A percentile compares a stretch with the other conserved stretches of the same genome.
Conservation (phyloP, 2,797 vertebrate genomes). For the Kryptolebias ocellatus region DNA sequence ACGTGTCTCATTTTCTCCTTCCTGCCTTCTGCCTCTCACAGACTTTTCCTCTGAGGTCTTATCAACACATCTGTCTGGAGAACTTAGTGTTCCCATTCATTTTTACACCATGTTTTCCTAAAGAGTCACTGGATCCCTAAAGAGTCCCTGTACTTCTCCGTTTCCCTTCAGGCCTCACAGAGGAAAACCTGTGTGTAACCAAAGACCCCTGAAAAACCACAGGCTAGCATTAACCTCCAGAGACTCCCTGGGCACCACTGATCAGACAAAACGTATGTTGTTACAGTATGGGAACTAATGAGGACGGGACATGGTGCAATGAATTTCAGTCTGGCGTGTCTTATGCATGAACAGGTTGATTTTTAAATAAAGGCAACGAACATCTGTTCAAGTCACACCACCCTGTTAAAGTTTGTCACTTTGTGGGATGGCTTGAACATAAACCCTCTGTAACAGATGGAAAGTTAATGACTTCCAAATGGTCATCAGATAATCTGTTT, state of each 20-base stretch:
- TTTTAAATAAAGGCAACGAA: slow-evolving; percentile 45
- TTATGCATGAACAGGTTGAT: slow-evolving; percentile 53
- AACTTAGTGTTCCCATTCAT: slow-evolving; percentile 78
- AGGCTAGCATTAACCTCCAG: slow-evolving; percentile 48
- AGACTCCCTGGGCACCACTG: slow-evolving; percentile 32
- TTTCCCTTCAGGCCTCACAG: slow-evolving; percentile 51
- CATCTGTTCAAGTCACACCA: slow-evolving; percentile 43
- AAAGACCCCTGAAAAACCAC: slow-evolving; percentile 60
- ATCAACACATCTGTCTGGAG: slow-evolving; percentile 78
- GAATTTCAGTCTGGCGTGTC: slow-evolving; percentile 41
- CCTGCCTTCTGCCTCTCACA: slow-evolving; percentile 25
- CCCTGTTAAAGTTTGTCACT: slow-evolving; percentile 26
- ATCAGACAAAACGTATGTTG: slow-evolving; percentile 30
- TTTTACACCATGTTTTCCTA: slow-evolving; percentile 76
- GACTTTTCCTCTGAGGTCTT: slow-evolving; percentile 60
- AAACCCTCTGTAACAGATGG: slow-evolving; percentile 29
- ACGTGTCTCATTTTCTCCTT: slow-evolving; percentile 30
- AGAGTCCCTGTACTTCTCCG: slow-evolving; percentile 33
- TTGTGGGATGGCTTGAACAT: slow-evolving; percentile 32
- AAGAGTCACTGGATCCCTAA: slow-evolving; percentile 73
- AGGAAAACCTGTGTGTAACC: slow-evolving; percentile 69
- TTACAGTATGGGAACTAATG: slow-evolving; percentile 49
- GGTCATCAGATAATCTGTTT: slow-evolving; percentile 21
- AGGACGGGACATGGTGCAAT: slow-evolving; percentile 36
- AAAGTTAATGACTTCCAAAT: slow-evolving; percentile 57